A percentile compares a stretch with the other conserved stretches of the same genome.
Evolutionary conservation across 2,797 vertebrate species (phyloP).

Genomic region (Scolopax rusticola): DNA sequence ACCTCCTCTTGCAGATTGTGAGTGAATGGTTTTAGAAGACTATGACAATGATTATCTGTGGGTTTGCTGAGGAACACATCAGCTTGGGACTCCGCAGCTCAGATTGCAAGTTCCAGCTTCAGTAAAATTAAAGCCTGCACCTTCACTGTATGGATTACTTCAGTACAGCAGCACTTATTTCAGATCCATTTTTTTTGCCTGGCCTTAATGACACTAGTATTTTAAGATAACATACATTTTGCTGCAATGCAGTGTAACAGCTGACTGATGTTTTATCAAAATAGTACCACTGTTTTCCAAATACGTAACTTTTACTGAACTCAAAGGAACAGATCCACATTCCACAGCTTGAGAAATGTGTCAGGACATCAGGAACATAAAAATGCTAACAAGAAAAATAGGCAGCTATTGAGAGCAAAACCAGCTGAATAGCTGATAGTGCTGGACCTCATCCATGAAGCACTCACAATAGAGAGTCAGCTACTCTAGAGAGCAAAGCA

Average conservation of each 20-base stretch:
- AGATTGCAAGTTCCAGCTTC: neutral
- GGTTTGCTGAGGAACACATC: neutral
- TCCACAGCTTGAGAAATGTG: neutral
- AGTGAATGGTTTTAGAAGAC: constrained; percentile 2
- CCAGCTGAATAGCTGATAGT: neutral
- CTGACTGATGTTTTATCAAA: neutral
- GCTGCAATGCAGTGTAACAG: neutral
- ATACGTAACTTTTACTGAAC: neutral
- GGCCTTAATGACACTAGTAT: neutral
- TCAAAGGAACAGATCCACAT: neutral
- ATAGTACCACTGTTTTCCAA: neutral
- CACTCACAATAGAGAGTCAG: neutral
- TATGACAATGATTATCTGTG: neutral
- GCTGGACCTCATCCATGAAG: constrained; percentile 13
- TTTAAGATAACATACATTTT: neutral
- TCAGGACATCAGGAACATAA: neutral
- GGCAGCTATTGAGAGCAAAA: neutral
- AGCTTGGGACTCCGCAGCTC: neutral
- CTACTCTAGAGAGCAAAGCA: constrained; percentile 27
- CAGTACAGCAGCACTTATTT: neutral
- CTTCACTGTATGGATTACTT: neutral
- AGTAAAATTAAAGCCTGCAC: neutral
- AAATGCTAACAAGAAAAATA: neutral
- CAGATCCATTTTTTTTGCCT: neutral
- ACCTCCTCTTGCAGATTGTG: neutral